A percentile compares a stretch with the other conserved stretches of the same genome.
Conservation (phyloP, 2,113 vertebrate species). For the Lamprotornis superbus region DNA sequence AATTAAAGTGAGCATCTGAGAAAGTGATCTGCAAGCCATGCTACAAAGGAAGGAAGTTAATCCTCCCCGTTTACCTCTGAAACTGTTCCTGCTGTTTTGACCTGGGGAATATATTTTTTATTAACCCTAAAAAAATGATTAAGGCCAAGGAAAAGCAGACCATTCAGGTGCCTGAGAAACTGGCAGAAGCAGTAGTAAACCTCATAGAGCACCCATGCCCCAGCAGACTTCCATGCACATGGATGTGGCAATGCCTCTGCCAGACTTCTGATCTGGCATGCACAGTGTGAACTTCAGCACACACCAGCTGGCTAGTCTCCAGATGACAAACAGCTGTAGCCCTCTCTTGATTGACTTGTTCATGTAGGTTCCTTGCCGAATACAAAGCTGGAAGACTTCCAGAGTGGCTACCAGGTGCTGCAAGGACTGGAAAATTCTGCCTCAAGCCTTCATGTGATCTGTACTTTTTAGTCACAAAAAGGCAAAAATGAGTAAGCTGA, state of each 20-base stretch:
- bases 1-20: neutral
- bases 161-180: neutral
- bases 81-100: neutral
- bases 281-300: neutral
- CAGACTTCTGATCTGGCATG: neutral
- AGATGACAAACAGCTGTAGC: neutral
- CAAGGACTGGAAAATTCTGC: neutral
- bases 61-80: neutral
- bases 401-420: neutral
- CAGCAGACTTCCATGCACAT: neutral
- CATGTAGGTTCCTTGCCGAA: neutral
- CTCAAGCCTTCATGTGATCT: neutral
- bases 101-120: neutral
- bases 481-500: neutral
- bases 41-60: neutral
- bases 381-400: neutral
- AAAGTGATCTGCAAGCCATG: neutral
- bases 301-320: neutral
- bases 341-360: neutral
- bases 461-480: neutral
- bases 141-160: neutral
- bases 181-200: neutral
- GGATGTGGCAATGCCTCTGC: neutral
- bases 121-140: neutral
- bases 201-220: neutral